Percentiles rank a stretch among this genome's conserved stretches.
Evolutionary conservation across 2,888 invertebrate genomes (phyloP).

Genomic region (Stenotaenia linearis): DNA sequence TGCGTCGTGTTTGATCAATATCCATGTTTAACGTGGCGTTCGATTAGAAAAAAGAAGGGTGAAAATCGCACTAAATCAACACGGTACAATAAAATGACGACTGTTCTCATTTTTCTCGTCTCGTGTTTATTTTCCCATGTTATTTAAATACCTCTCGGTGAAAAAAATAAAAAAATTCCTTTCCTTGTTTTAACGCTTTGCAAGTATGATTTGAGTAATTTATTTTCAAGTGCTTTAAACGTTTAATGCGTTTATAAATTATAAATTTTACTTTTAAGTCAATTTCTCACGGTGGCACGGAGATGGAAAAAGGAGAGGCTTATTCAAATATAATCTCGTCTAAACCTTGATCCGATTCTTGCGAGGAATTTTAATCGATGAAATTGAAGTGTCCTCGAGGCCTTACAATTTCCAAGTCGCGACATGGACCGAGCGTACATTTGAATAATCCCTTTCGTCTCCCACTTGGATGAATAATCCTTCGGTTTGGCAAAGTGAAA

Average conservation of each 20-base stretch:
- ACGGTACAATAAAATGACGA: background rate
- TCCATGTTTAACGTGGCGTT: background rate
- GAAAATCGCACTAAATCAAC: background rate
- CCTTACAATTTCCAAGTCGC: background rate
- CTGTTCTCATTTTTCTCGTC: background rate
- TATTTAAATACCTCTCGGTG: background rate
- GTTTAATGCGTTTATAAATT: too few relatives aligned
- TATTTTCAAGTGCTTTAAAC: too few relatives aligned
- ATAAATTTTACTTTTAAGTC: too few relatives aligned
- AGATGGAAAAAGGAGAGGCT: background rate
- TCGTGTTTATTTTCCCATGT: background rate
- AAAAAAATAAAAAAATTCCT: background rate
- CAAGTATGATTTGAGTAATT: too few relatives aligned
- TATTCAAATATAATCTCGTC: background rate
- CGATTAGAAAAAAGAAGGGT: background rate
- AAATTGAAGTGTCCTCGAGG: background rate
- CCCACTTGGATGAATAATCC: background rate
- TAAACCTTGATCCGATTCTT: background rate
- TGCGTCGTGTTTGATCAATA: background rate
- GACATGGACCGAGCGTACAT: background rate
- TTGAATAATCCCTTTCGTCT: background rate
- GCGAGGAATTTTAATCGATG: background rate
- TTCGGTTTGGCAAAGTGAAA: background rate
- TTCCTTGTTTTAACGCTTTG: too few relatives aligned
- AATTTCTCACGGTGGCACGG: too few relatives aligned